Conservation (phyloP, 2,888 invertebrate genomes). For the Cantharis flavilabris region DNA sequence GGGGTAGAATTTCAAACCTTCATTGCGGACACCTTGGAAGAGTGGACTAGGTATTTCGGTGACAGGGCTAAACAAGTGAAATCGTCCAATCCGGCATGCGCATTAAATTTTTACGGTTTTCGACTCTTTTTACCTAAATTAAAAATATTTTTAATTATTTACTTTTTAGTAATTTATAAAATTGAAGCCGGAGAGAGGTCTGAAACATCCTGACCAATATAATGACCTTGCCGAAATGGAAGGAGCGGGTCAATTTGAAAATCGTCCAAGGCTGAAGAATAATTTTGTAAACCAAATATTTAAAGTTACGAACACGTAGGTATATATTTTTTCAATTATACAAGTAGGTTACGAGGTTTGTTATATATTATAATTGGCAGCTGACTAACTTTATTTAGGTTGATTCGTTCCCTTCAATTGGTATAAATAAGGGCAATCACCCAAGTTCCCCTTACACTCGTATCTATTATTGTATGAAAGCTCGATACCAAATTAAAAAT, state of each 20-base stretch:
- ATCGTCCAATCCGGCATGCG: too few relatives aligned
- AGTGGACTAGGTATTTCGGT: too few relatives aligned
- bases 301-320: slow-evolving; percentile 21
- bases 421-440: slow-evolving; percentile 31
- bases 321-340: slow-evolving; percentile 18
- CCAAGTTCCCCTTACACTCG: slow-evolving; percentile 8
- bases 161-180: too few relatives aligned
- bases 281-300: not conserved
- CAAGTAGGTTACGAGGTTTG: slow-evolving; percentile 31
- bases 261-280: not conserved
- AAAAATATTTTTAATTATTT: too few relatives aligned
- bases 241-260: not conserved
- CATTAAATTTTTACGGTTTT: too few relatives aligned
- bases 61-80: too few relatives aligned
- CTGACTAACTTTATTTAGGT: slow-evolving; percentile 21
- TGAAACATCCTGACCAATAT: too few relatives aligned
- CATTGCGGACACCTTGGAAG: too few relatives aligned
- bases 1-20: too few relatives aligned
- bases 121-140: too few relatives aligned
- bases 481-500: slow-evolving; percentile 8
- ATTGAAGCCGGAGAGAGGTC: too few relatives aligned
- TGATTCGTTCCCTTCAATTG: slow-evolving; percentile 30
- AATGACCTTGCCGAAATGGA: not conserved
- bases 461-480: slow-evolving; percentile 3
- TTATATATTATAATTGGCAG: slow-evolving; percentile 16